Evolutionary conservation across 1,140 invertebrate species (phyloP).

Genomic region (Zaprionus davidi): DNA sequence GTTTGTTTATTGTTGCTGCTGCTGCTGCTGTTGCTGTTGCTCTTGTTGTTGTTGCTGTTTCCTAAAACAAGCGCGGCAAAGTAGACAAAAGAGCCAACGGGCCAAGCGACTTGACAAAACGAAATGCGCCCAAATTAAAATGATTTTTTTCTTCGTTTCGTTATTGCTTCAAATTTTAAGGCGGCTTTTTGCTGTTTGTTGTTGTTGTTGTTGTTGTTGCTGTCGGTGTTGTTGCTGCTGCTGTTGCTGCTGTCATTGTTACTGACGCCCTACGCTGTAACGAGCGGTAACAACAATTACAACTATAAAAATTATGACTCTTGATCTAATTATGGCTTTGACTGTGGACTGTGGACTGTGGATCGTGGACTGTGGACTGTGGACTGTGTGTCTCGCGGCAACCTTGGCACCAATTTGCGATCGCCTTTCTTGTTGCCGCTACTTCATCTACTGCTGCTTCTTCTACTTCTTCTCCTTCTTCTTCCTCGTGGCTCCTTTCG

Average conservation of each 20-base stretch:
- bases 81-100: conserved; percentile 41
- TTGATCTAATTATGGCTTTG: conserved; percentile 77
- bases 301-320: conserved; percentile 75
- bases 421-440: not conserved
- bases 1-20: conserved; percentile 24
- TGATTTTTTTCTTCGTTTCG: conserved; percentile 47
- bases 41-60: conserved; percentile 4
- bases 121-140: conserved; percentile 74
- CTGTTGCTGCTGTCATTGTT: not conserved
- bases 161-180: conserved; percentile 48
- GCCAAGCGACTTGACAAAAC: conserved; percentile 72
- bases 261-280: conserved; percentile 5
- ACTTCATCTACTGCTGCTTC: not conserved
- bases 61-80: conserved; percentile 13
- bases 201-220: conserved; percentile 33
- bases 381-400: conserved; percentile 55
- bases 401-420: conserved; percentile 69
- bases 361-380: not conserved
- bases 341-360: conserved; percentile 31
- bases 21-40: conserved; percentile 19
- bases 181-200: conserved; percentile 42
- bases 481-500: conserved; percentile 6
- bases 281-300: conserved; percentile 49
- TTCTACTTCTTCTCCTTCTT: conserved; percentile 1
- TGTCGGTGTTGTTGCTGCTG: not conserved